A percentile compares a stretch with the other conserved stretches of the same genome.
Conservation (phyloP, 2,113 vertebrate genomes). For the Rhegmatorhina hoffmannsi region DNA sequence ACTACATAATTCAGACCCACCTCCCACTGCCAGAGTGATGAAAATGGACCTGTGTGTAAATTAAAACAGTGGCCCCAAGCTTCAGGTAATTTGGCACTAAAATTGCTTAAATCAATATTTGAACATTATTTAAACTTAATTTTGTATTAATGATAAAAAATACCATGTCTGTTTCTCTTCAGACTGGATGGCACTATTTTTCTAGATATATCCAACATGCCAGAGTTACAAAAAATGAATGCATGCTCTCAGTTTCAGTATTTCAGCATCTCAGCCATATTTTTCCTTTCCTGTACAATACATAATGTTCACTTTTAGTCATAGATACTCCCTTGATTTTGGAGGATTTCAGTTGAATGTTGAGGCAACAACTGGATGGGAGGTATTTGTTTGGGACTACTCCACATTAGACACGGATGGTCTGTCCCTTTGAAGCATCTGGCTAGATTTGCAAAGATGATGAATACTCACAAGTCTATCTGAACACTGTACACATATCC, state of each 20-base stretch:
- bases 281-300: not conserved
- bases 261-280: not conserved
- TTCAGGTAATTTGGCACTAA: not conserved
- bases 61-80: not conserved
- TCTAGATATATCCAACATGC: not conserved
- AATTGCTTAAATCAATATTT: not conserved
- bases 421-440: not conserved
- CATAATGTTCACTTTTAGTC: not conserved
- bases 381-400: not conserved
- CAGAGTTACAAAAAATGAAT: not conserved
- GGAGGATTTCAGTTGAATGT: not conserved
- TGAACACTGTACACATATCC: not conserved
- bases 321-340: not conserved
- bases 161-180: not conserved
- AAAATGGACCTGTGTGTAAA: not conserved
- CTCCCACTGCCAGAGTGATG: not conserved
- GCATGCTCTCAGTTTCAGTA: not conserved
- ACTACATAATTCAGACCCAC: not conserved
- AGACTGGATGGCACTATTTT: not conserved
- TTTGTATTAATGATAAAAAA: not conserved
- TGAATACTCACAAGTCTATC: not conserved
- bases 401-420: no score
- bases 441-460: not conserved
- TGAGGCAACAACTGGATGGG: not conserved
- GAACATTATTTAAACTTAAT: not conserved